A percentile compares a stretch with the other conserved stretches of the same genome.
Evolutionary conservation across 1,140 invertebrate species (phyloP).

Genomic region (Zophobas morio): DNA sequence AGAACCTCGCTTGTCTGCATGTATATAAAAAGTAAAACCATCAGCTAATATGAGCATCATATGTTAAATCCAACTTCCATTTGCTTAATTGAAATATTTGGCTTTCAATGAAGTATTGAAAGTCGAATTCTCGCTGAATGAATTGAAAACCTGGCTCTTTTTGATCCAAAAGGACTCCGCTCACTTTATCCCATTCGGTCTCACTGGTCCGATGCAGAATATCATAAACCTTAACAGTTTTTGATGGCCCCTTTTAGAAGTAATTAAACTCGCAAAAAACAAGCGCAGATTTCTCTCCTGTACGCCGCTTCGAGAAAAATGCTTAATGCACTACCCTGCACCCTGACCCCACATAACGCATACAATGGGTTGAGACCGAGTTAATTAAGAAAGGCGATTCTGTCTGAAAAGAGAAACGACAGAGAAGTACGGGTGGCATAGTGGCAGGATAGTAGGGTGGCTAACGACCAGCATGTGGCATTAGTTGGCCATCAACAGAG

Average conservation of each 20-base stretch:
- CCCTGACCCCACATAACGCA: constrained; percentile 18
- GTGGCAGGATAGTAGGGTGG: constrained; percentile 53
- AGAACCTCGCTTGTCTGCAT: constrained; percentile 22
- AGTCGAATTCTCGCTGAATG: constrained; percentile 61
- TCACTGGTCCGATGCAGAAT: constrained; percentile 44
- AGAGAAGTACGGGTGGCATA: constrained; percentile 40
- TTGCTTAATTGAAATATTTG: constrained; percentile 66
- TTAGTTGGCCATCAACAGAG: constrained; percentile 59
- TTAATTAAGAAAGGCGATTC: constrained; percentile 49
- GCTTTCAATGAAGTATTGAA: constrained; percentile 62
- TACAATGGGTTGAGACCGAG: constrained; percentile 36
- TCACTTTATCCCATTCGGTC: constrained; percentile 51
- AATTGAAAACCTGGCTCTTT: constrained; percentile 62
- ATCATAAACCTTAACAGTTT: constrained; percentile 39
- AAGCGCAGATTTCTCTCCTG: not conserved
- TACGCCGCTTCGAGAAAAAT: not conserved
- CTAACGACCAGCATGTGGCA: constrained; percentile 61
- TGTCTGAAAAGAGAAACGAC: constrained; percentile 47
- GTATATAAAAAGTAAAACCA: constrained; percentile 48
- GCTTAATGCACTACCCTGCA: not conserved
- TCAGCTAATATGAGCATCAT: constrained; percentile 52
- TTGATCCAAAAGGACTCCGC: constrained; percentile 44
- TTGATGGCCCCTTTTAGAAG: constrained; percentile 27
- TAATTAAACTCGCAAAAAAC: constrained; percentile 22
- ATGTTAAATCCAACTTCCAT: constrained; percentile 63